Evolutionary conservation across 1,140 invertebrate genomes (phyloP), one percentile per base, ranked within the genome.

Genomic region (Drosophila bifasciata): DNA sequence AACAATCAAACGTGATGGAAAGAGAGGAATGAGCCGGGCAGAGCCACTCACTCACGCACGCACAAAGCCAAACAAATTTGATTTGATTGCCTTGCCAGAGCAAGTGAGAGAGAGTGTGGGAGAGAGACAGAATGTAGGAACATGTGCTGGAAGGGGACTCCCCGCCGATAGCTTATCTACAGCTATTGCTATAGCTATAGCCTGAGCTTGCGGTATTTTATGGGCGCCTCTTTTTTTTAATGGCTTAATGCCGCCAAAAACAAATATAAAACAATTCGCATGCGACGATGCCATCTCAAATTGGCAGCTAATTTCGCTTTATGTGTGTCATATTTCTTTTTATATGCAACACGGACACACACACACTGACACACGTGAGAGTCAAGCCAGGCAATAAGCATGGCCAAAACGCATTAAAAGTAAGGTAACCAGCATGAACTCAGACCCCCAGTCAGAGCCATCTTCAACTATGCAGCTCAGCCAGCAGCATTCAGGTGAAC

Each of bases 241-340:
- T 86, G 81, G 81, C 81, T 81, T 86, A 85, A 85, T 85, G 81
- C 64, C 49, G 73, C 49, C 73, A 73, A 66, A 79, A 86, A 81
- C 79, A 81, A 81, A 81, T 76, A 76, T 85, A 85, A 85, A 88
- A 86, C 81, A 85, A 85, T 86, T 77, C 81, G 84, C 81, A 85
- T 76, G 76, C 76, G 70, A 60, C 71, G 81, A 63, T 67, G 60
- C 66, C 80, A 67, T 85, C 80, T 85, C 69, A 77, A 77, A 85
- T 85, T 85, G 81, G 73, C 81, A 81, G 81, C 81, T 85, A 85
- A 86, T 85, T 85, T 85, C 81, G 70, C 49, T 85, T 85, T 85
- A 85, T 85, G 74, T 74, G 25, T 63, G 73, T 60, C 81, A 73
- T 85, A 85, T 85, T 81, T 81, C 58, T 74, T 74, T 81, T 85